Percentiles rank a stretch among this genome's conserved stretches.
These are phyloP conservation scores for Drosophila tropicalis DNA, from an alignment of 1,140 invertebrate genomes.

Conservation along the genomic window DNA sequence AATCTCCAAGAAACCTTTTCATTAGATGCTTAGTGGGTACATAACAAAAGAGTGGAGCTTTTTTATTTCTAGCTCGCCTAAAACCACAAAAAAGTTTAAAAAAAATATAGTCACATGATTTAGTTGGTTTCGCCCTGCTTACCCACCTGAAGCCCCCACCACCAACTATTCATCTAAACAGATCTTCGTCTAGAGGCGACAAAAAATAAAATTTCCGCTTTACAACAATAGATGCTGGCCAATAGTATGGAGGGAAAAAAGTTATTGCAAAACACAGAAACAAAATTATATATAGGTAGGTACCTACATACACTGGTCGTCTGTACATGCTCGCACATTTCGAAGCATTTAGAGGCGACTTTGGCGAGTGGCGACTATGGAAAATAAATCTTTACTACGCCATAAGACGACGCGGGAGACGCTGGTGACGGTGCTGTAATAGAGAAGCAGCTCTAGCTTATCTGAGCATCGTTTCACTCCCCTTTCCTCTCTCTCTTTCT, in stretches of 20 bases:
- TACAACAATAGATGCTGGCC: constrained; percentile 32
- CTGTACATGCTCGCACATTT: constrained; percentile 39
- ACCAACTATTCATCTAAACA: neutral
- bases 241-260: constrained; percentile 34
- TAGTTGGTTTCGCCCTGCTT: constrained; percentile 38
- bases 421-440: constrained; percentile 52
- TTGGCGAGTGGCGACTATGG: constrained; percentile 47
- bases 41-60: constrained; percentile 23
- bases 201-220: constrained; percentile 57
- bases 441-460: constrained; percentile 68
- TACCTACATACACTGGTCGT: neutral
- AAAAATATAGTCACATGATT: constrained; percentile 80
- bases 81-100: constrained; percentile 23
- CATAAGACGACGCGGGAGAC: constrained; percentile 58
- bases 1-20: neutral
- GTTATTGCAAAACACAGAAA: constrained; percentile 63
- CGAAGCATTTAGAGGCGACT: constrained; percentile 52
- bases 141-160: neutral
- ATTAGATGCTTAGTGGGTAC: neutral
- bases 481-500: neutral
- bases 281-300: neutral
- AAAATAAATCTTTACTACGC: constrained; percentile 81
- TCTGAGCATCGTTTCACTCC: constrained; percentile 30
- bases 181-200: constrained; percentile 22
- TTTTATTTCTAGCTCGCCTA: constrained; percentile 2